Base-by-base conservation (phyloP, 1,140 invertebrate genomes). In the Cotesia glomerata region DNA sequence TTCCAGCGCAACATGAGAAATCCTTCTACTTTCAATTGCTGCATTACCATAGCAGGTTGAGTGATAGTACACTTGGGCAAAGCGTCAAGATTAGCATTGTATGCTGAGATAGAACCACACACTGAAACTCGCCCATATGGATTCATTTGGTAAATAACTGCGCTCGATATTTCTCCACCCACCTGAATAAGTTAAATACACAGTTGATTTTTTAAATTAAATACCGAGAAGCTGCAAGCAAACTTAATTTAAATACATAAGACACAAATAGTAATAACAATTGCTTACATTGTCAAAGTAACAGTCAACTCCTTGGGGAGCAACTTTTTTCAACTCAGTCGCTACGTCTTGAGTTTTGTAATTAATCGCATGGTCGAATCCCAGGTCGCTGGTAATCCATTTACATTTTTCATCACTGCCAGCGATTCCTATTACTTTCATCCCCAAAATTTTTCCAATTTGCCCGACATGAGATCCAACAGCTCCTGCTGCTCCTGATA, bases 251-350 rank as follows among this genome's bases (percentile, higher is more conserved):
- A 45, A 45, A 45, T 45, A 9, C 7, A 39, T 8, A 45, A 45
- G 0, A 45, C 39, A 45, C 2, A 59, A 18, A 59, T 39, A 59
- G 4, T 68, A 26, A 9, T 35, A 18, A 56, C 32, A 32, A 14
- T n/a, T 56, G 73, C 84, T 78, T 86, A 93, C 92, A 84, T 93
- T 93, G 78, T 93, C 92, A 84, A 93, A 93, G 77, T 93, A 93
- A 74, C 91, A 91, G 76, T 94, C 91, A 1, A 93, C 82, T 45
- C 91, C 91, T 11, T 92, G 85, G 0, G 92, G 92, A n/a, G 91
- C 91, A 34, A 84, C 86, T 81, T 91, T 84, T 76, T 86, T 90
- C 14, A 94, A 83, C 45, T 85, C 87, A 51, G 84, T 66, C 5
- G 79, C 80, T 49, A 93, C 65, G 71, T 92, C 80, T 9, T 83